Conservation (phyloP, 2,888 invertebrate genomes). For the Pheosia tremula region DNA sequence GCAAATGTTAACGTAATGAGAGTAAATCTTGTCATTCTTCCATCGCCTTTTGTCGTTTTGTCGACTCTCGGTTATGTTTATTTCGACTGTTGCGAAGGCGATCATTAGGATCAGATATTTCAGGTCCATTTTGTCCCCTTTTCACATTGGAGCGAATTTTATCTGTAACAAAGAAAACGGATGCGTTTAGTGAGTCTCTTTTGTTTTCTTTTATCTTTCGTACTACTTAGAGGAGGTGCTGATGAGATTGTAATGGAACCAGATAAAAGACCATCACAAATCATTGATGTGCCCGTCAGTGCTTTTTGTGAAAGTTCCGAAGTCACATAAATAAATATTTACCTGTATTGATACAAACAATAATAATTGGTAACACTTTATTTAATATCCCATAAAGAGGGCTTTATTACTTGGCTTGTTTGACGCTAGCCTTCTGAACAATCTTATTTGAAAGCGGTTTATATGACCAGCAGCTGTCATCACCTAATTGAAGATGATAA, state of each 20-base stretch:
- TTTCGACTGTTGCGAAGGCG: conserved; percentile 76
- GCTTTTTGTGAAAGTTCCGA: not conserved
- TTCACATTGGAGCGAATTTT: conserved; percentile 61
- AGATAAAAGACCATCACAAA: conserved; percentile 45
- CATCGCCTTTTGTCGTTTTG: conserved; percentile 78
- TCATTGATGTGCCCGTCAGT: conserved; percentile 45
- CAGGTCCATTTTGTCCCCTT: conserved; percentile 70
- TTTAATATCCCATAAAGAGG: too few relatives aligned
- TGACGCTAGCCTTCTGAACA: too few relatives aligned
- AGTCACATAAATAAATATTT: not conserved
- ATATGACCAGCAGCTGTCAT: conserved; percentile 27
- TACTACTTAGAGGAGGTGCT: conserved; percentile 51
- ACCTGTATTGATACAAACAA: too few relatives aligned
- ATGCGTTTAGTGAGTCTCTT: conserved; percentile 47
- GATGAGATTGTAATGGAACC: conserved; percentile 57
- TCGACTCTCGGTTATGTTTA: conserved; percentile 77
- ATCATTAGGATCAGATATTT: conserved; percentile 79
- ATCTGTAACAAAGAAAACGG: conserved; percentile 75
- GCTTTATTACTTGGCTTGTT: too few relatives aligned
- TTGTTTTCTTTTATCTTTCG: conserved; percentile 49
- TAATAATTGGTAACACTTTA: too few relatives aligned
- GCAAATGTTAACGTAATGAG: conserved; percentile 83
- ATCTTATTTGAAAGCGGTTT: not conserved
- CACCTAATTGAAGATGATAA: conserved; percentile 28
- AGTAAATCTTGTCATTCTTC: conserved; percentile 75